phyloP scores from a whole-genome alignment of 1,140 invertebrate genomes.

The Uloborus diversus region DNA sequence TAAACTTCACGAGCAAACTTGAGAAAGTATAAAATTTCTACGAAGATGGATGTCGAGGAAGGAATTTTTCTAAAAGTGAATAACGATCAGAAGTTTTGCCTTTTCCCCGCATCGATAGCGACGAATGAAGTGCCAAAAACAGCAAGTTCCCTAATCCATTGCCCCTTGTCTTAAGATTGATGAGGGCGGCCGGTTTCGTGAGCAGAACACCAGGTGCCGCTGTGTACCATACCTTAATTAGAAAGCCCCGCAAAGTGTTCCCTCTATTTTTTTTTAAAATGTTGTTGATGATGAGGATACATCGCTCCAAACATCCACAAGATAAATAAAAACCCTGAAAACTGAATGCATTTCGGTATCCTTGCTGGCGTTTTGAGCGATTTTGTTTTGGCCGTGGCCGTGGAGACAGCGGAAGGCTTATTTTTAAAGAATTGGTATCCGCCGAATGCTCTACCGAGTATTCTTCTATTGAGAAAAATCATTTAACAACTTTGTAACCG shows the following conservation, averaged over 20 bases:
- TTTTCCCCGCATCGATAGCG: background rate
- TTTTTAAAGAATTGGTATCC: too few relatives aligned
- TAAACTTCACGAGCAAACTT: too few relatives aligned
- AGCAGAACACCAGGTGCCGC: background rate
- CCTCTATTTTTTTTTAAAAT: too few relatives aligned
- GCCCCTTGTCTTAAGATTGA: constrained; percentile 3
- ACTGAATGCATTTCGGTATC: too few relatives aligned
- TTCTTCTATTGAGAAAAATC: too few relatives aligned
- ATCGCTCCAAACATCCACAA: background rate
- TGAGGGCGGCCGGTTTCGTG: constrained; percentile 2
- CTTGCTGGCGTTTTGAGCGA: too few relatives aligned
- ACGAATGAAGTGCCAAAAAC: constrained; percentile 24
- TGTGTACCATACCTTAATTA: background rate
- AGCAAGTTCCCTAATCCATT: constrained; percentile 18
- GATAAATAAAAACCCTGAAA: too few relatives aligned
- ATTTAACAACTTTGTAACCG: too few relatives aligned
- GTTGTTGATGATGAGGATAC: background rate
- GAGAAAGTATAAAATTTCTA: background rate
- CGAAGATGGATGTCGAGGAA: background rate
- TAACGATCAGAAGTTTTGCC: background rate
- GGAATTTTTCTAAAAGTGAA: constrained; percentile 19
- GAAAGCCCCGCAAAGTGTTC: background rate
- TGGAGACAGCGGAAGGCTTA: too few relatives aligned
- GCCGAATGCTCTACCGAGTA: too few relatives aligned
- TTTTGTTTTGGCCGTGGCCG: too few relatives aligned